phyloP scores from a whole-genome alignment of 2,113 vertebrate species.

The Eupsittula cactorum region DNA sequence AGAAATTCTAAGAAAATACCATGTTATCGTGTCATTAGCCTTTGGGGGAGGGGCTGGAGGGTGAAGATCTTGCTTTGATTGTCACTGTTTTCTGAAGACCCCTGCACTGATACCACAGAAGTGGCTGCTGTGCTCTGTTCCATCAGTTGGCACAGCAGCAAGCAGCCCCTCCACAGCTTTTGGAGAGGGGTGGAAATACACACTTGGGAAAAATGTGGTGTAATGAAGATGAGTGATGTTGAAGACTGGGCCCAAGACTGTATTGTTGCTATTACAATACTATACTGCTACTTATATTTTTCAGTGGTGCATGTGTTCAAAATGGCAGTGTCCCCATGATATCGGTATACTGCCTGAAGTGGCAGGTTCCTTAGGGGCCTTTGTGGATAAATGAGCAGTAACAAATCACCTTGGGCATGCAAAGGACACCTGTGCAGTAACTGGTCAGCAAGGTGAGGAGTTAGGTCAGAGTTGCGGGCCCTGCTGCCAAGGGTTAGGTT shows the following conservation, averaged over 20 bases:
- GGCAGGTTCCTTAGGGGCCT: background rate
- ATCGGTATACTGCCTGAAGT: background rate
- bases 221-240: background rate
- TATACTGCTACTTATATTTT: background rate
- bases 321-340: background rate
- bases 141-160: background rate
- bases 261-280: background rate
- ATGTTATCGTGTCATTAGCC: background rate
- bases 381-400: background rate
- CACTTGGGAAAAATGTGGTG: background rate
- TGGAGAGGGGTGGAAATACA: background rate
- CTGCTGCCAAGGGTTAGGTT: background rate
- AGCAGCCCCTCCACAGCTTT: background rate
- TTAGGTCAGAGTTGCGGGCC: background rate
- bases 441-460: background rate
- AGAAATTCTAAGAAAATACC: background rate
- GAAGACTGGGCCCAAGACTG: background rate
- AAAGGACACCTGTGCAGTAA: background rate
- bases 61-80: background rate
- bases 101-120: accelerated
- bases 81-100: background rate
- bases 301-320: background rate
- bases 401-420: accelerated
- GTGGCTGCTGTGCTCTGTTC: background rate
- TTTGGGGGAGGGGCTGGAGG: background rate